phyloP scores from a whole-genome alignment of 2,888 invertebrate species.

The Noctua fimbriata region DNA sequence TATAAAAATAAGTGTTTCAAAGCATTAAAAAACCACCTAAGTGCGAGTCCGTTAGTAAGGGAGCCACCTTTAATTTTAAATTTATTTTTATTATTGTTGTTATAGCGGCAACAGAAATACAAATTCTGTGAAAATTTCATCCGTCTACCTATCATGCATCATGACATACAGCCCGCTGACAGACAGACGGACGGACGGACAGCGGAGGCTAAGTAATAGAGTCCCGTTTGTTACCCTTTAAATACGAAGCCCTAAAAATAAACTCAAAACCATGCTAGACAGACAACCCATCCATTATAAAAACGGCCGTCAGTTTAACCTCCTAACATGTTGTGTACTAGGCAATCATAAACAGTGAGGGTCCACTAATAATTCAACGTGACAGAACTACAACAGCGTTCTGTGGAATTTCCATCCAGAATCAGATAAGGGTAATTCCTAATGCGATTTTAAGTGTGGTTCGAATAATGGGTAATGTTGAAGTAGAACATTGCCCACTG shows the following conservation, averaged over 20 bases:
- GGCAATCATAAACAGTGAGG: constrained; percentile 46
- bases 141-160: no score
- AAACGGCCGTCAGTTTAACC: constrained; percentile 27
- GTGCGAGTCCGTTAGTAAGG: no score
- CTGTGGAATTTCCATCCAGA: constrained; percentile 27
- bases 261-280: background rate
- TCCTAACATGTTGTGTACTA: constrained; percentile 37
- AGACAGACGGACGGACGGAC: no score
- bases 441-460: constrained; percentile 48
- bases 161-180: no score
- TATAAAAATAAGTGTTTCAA: background rate
- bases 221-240: no score
- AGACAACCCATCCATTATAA: constrained; percentile 22
- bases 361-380: constrained; percentile 45
- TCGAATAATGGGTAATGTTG: constrained; percentile 19
- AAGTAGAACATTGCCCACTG: constrained; percentile 12
- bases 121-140: no score
- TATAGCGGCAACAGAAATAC: no score
- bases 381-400: constrained; percentile 17
- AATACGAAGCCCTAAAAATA: background rate
- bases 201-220: no score
- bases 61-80: no score
- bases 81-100: no score
- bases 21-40: background rate
- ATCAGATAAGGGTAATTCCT: constrained; percentile 39